Evolutionary conservation across 2,888 invertebrate species (phyloP).

Genomic region (Thera obeliscata): DNA sequence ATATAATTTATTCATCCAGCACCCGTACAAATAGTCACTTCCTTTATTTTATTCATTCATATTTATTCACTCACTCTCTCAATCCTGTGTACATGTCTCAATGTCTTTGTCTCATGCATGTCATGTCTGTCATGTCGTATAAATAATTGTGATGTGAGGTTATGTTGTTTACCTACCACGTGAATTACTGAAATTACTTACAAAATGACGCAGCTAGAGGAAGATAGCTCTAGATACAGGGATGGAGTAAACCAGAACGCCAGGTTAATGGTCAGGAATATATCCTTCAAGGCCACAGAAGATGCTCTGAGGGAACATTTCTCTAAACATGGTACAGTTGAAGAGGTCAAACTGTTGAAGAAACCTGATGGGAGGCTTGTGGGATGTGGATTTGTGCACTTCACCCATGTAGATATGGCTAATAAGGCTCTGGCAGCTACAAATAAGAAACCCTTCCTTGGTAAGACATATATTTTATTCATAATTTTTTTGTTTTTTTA

Average conservation of each 20-base stretch:
- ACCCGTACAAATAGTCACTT: too few species aligned
- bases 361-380: slow-evolving; percentile 90
- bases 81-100: too few species aligned
- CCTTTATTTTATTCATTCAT: too few species aligned
- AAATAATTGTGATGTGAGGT: slow-evolving; percentile 43
- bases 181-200: slow-evolving; percentile 41
- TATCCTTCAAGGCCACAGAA: slow-evolving; percentile 89
- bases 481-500: not conserved
- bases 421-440: slow-evolving; percentile 89
- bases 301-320: slow-evolving; percentile 89
- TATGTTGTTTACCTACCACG: slow-evolving; percentile 54
- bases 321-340: slow-evolving; percentile 89
- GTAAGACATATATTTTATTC: slow-evolving; percentile 53
- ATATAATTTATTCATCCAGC: too few species aligned
- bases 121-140: too few species aligned
- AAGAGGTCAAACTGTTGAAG: slow-evolving; percentile 90
- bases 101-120: too few species aligned
- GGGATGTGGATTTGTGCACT: slow-evolving; percentile 96
- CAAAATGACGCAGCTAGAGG: slow-evolving; percentile 53
- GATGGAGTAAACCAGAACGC: slow-evolving; percentile 76
- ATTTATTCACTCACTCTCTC: too few species aligned
- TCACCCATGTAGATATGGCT: slow-evolving; percentile 89
- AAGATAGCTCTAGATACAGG: slow-evolving; percentile 59
- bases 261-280: slow-evolving; percentile 87
- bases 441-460: slow-evolving; percentile 87